A percentile compares a stretch with the other conserved stretches of the same genome.
Evolutionary conservation across 2,797 vertebrate species (phyloP).

Genomic region (Platyrinchus mystaceus): DNA sequence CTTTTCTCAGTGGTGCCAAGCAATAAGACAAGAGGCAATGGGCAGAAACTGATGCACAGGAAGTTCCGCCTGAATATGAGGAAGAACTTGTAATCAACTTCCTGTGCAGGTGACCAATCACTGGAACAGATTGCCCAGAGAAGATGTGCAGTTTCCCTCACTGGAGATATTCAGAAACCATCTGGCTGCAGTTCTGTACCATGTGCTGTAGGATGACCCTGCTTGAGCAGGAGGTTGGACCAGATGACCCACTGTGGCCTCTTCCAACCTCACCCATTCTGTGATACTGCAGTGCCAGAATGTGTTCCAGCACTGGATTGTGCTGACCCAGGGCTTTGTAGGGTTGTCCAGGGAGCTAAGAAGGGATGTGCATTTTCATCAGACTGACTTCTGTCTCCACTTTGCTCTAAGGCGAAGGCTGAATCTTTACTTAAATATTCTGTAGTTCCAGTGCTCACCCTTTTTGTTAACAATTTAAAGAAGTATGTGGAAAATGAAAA

Average conservation of each 20-base stretch:
- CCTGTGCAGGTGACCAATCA: background rate
- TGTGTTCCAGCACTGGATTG: background rate
- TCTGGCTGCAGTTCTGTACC: background rate
- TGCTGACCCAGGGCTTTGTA: background rate
- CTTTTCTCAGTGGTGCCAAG: background rate
- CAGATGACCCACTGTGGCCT: background rate
- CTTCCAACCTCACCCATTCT: background rate
- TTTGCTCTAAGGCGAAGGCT: background rate
- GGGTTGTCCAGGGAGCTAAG: background rate
- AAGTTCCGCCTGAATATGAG: background rate
- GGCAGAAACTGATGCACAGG: background rate
- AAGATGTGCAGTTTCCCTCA: background rate
- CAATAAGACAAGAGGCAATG: background rate
- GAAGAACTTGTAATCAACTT: background rate
- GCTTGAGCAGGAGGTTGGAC: background rate
- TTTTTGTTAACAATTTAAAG: background rate
- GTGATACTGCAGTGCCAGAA: fast-evolving
- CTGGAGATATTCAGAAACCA: background rate
- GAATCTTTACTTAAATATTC: background rate
- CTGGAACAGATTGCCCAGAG: background rate
- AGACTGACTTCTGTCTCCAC: background rate
- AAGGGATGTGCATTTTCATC: background rate
- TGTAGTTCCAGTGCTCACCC: background rate
- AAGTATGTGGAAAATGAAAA: background rate
- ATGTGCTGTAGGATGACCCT: background rate